Conservation (phyloP, 1,140 invertebrate genomes). For the Macrosteles quadrilineatus region DNA sequence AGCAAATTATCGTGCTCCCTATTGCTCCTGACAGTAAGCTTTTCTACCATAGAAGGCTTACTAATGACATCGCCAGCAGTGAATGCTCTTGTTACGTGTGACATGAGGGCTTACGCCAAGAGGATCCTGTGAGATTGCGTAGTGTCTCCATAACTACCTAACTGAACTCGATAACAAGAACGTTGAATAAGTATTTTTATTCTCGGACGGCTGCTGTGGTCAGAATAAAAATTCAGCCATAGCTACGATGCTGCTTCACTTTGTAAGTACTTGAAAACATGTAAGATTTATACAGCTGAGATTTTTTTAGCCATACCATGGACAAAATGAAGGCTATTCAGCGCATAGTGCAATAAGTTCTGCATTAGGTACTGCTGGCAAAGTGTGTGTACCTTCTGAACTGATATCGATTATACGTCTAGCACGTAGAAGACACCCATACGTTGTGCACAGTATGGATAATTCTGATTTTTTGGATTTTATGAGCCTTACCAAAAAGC, state of each 20-base stretch:
- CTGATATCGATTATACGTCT: neutral
- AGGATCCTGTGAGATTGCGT: neutral
- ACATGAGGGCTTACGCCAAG: conserved; percentile 9
- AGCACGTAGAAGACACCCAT: neutral
- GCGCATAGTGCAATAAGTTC: neutral
- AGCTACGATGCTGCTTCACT: neutral
- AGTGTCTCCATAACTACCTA: neutral
- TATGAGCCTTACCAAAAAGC: neutral
- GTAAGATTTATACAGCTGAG: neutral
- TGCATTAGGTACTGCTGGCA: conserved; percentile 5
- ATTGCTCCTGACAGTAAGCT: no score
- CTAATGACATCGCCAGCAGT: neutral
- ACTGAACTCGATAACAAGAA: neutral
- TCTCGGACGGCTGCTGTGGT: conserved; percentile 10
- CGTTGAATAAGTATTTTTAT: neutral
- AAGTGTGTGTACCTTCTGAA: neutral
- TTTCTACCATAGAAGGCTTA: conserved; percentile 19
- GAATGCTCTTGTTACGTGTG: conserved; percentile 12
- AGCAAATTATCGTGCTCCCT: conserved; percentile 8
- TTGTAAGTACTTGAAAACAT: neutral
- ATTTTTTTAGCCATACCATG: conserved; percentile 24
- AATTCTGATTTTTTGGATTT: neutral
- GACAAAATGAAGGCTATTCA: conserved; percentile 8
- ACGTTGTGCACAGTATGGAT: neutral
- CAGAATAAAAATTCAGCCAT: conserved; percentile 21